Percentiles rank a stretch among this genome's conserved stretches.
These are phyloP conservation scores for Desmodus rotundus DNA, from an alignment of 2,113 vertebrate species.

Conservation along the genomic window DNA sequence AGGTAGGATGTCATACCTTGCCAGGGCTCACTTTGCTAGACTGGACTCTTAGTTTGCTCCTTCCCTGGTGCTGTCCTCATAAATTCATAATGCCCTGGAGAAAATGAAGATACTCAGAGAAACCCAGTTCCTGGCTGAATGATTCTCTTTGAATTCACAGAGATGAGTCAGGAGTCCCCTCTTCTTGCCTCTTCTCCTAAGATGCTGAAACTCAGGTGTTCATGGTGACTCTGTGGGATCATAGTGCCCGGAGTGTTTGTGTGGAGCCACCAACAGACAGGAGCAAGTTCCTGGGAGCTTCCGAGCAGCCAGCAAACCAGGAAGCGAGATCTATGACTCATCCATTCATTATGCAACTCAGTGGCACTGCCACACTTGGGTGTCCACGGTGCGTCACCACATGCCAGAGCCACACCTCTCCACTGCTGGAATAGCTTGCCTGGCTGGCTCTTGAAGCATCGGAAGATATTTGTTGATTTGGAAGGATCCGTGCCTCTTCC, in stretches of 20 bases:
- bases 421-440: conserved; percentile 33
- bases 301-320: neutral
- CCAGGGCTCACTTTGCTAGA: neutral
- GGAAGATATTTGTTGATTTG: neutral
- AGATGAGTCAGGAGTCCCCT: neutral
- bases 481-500: neutral
- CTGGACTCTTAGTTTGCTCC: neutral
- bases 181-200: neutral
- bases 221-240: neutral
- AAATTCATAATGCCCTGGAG: neutral
- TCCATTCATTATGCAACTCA: conserved; percentile 25
- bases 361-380: neutral
- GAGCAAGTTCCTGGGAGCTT: neutral
- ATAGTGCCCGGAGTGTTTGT: neutral
- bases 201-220: neutral
- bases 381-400: neutral
- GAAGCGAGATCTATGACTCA: conserved; percentile 50
- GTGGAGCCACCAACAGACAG: neutral
- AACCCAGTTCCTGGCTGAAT: neutral
- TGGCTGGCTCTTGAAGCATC: neutral
- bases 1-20: neutral
- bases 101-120: neutral
- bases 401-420: neutral
- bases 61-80: neutral
- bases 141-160: neutral